phyloP scores from a whole-genome alignment of 2,888 invertebrate genomes.

The Pandemis corylana region DNA sequence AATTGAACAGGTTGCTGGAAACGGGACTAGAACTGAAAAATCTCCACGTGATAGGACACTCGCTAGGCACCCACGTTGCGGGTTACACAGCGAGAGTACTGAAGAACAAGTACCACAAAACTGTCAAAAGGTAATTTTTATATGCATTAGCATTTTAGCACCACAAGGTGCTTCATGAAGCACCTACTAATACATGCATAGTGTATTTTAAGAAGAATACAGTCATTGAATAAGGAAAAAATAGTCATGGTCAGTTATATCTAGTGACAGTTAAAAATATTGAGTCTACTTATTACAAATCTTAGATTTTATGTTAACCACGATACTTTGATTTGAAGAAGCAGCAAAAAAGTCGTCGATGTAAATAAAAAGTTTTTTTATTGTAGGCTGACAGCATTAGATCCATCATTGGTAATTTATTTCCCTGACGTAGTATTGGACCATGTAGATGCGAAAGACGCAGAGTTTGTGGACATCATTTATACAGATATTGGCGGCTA shows the following conservation, averaged over 20 bases:
- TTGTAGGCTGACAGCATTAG: slow-evolving; percentile 84
- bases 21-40: slow-evolving; percentile 67
- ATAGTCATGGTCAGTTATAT: too few species aligned
- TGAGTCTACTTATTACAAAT: too few species aligned
- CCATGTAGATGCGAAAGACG: slow-evolving; percentile 81
- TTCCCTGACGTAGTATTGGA: slow-evolving; percentile 81
- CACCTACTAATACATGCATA: too few species aligned
- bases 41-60: slow-evolving; percentile 79
- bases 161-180: too few species aligned
- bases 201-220: too few species aligned
- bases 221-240: too few species aligned
- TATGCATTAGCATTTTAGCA: too few species aligned
- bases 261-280: too few species aligned
- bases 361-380: too few species aligned
- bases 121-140: slow-evolving; percentile 67
- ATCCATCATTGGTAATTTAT: slow-evolving; percentile 86
- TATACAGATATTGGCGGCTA: slow-evolving; percentile 88
- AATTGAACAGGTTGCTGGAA: slow-evolving; percentile 68
- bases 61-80: slow-evolving; percentile 80
- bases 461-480: slow-evolving; percentile 87
- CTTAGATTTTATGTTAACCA: background rate
- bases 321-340: slow-evolving; percentile 26
- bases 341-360: too few species aligned
- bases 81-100: slow-evolving; percentile 78
- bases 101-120: slow-evolving; percentile 71